Conservation (phyloP, 2,888 invertebrate species). For the Dryobota labecula region DNA sequence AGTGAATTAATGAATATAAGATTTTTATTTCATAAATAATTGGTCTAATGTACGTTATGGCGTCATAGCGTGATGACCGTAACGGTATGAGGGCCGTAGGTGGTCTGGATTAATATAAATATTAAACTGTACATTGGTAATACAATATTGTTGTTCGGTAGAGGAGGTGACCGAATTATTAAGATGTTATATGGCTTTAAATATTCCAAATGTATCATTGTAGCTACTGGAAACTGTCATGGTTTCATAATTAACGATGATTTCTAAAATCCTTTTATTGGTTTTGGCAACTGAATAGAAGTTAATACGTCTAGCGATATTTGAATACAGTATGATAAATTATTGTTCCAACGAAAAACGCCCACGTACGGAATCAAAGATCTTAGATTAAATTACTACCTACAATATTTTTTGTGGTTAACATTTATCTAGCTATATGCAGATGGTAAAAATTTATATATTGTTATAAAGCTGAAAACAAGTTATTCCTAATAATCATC, state of each 20-base stretch:
- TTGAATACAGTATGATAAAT: slow-evolving; percentile 19
- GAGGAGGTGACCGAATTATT: background rate
- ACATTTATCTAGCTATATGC: background rate
- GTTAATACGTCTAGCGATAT: background rate
- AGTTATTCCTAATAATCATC: slow-evolving; percentile 63
- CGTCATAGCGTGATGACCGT: background rate
- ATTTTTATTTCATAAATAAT: no score
- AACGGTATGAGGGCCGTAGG: background rate
- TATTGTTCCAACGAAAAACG: slow-evolving; percentile 2
- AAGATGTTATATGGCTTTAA: background rate
- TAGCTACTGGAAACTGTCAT: background rate
- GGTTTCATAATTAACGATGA: background rate
- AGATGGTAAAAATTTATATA: slow-evolving; percentile 3
- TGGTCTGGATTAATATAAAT: background rate
- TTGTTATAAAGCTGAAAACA: slow-evolving; percentile 7
- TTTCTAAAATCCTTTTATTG: slow-evolving; percentile 7
- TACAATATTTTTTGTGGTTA: background rate
- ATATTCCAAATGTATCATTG: slow-evolving; percentile 2
- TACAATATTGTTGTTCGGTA: background rate
- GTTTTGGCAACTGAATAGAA: slow-evolving; percentile 22
- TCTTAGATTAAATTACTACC: slow-evolving; percentile 12
- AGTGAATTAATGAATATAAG: background rate
- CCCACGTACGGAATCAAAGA: slow-evolving; percentile 12
- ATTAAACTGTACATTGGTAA: background rate
- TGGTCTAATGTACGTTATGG: background rate